Percentiles rank a stretch among this genome's conserved stretches.
Conservation (phyloP, 2,113 vertebrate genomes). For the Siphamia tubifer region DNA sequence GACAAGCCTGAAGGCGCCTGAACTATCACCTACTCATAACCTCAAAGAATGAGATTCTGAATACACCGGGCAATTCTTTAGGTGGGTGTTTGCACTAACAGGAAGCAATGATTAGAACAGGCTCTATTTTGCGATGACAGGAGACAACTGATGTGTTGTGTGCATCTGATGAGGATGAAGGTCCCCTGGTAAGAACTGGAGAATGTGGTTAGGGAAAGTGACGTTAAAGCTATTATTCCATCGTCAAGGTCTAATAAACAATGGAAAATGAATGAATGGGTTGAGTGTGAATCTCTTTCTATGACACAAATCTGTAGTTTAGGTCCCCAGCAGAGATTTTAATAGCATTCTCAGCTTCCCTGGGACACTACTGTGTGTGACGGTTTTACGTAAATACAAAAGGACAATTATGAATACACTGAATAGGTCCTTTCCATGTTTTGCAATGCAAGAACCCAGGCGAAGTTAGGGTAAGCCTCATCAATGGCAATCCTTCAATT, state of each 20-base stretch:
- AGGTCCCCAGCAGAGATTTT: not conserved
- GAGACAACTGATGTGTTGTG: not conserved
- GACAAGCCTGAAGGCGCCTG: not conserved
- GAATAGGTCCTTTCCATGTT: not conserved
- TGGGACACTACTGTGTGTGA: not conserved
- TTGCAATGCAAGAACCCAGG: not conserved
- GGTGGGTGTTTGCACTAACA: not conserved
- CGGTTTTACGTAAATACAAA: not conserved
- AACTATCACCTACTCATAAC: not conserved
- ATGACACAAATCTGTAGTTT: not conserved
- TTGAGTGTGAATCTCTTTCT: not conserved
- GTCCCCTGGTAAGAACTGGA: not conserved
- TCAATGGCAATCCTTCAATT: slow-evolving; percentile 8
- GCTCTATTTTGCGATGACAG: not conserved
- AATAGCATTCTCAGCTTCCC: not conserved
- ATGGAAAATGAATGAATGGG: not conserved
- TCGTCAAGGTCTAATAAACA: not conserved
- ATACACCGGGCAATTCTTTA: not conserved
- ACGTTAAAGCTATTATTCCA: not conserved
- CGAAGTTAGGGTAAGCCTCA: not conserved
- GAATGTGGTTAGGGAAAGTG: not conserved
- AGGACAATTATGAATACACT: not conserved
- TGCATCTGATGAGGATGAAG: not conserved
- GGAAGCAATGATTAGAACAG: not conserved
- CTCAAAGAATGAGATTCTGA: not conserved